These are phyloP conservation scores for Holcopasites calliopsidis DNA, from an alignment of 1,140 invertebrate genomes.

Conservation along the genomic window DNA sequence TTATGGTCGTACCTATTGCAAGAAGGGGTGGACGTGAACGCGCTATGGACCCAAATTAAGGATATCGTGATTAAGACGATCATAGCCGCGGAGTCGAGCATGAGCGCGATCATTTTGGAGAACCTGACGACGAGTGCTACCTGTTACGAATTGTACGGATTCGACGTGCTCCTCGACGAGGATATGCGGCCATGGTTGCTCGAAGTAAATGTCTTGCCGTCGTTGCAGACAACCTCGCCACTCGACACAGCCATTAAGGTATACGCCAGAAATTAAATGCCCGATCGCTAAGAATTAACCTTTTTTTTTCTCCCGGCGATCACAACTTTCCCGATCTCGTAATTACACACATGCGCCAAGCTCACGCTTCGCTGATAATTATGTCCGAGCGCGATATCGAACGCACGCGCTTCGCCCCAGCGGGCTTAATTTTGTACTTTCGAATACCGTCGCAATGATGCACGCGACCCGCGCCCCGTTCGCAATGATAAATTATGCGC, in stretches of 20 bases:
- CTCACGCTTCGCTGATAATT: neutral
- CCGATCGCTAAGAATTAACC: neutral
- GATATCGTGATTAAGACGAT: slow-evolving; percentile 90
- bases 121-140: slow-evolving; percentile 87
- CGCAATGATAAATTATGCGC: slow-evolving; percentile 4
- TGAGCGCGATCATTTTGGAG: slow-evolving; percentile 84
- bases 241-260: slow-evolving; percentile 94
- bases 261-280: neutral
- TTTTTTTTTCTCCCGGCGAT: neutral
- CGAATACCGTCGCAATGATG: slow-evolving; percentile 23
- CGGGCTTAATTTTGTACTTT: neutral
- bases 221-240: slow-evolving; percentile 93
- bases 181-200: slow-evolving; percentile 95
- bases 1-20: slow-evolving; percentile 86
- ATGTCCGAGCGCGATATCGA: neutral
- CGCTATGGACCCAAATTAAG: slow-evolving; percentile 88
- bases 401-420: neutral
- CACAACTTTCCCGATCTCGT: neutral
- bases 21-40: slow-evolving; percentile 86
- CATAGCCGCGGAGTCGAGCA: slow-evolving; percentile 87
- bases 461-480: neutral
- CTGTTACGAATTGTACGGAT: slow-evolving; percentile 90
- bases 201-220: slow-evolving; percentile 97
- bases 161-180: slow-evolving; percentile 90
- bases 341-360: no score